A percentile compares a stretch with the other conserved stretches of the same genome.
Conservation (phyloP, 2,113 vertebrate genomes). For the Bungarus multicinctus region DNA sequence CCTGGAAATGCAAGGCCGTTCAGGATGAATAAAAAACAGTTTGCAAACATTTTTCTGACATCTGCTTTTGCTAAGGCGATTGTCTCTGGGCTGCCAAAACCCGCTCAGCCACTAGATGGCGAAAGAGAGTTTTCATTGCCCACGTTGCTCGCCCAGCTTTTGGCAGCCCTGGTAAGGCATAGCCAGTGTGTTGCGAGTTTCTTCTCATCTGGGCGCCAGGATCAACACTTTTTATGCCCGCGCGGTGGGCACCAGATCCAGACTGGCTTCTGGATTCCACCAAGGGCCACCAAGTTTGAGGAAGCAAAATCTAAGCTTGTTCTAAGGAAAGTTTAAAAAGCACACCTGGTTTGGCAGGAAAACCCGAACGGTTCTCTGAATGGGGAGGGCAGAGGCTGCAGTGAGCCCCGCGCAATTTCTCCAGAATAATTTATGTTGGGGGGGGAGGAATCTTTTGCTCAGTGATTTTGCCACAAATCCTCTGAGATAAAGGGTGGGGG, state of each 20-base stretch:
- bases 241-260: not conserved
- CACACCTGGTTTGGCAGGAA: not conserved
- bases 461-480: not conserved
- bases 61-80: not conserved
- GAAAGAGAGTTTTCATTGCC: not conserved
- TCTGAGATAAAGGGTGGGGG: not conserved
- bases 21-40: not conserved
- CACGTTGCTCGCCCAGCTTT: not conserved
- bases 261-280: not conserved
- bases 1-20: constrained; percentile 14
- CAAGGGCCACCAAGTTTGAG: too few relatives aligned
- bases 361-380: not conserved
- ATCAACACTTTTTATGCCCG: not conserved
- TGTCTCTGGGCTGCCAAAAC: not conserved
- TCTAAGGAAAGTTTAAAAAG: not conserved
- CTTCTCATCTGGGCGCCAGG: not conserved
- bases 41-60: not conserved
- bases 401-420: not conserved
- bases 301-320: not conserved
- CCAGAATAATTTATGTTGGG: not conserved
- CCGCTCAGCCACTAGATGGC: not conserved
- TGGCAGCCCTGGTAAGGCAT: not conserved
- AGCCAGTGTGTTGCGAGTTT: not conserved
- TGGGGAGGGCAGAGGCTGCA: not conserved
- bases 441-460: not conserved